Evolutionary conservation across 2,797 vertebrate species (phyloP), one percentile per base, ranked within the genome.

Genomic region (Nasua narica): DNA sequence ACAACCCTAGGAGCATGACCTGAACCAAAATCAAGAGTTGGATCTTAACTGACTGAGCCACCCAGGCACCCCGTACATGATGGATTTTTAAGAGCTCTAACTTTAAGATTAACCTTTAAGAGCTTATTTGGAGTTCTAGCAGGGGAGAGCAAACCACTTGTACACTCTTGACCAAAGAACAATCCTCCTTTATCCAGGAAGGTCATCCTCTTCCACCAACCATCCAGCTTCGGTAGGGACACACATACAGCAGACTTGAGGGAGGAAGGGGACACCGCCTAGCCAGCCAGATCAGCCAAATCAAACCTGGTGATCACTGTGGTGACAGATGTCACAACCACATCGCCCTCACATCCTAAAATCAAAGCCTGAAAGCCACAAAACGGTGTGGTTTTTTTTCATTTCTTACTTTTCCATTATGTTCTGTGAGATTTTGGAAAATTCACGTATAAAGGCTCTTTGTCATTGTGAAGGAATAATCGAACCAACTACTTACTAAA

Each of bases 381-480:
- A 8, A 79, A 13, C 29, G 46, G 87, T 52, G 29, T 12, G 11
- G 72, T 25, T 62, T 72, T 91, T 90, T 74, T 83, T n/a, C 25
- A 94, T 82, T 91, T 93, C 62, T 56, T 18, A 52, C 5, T 60
- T 94, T 97, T 56, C 77, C 77, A 90, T 29, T 87, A 77, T 37
- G 43, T 70, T 82, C 52, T 74, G 6, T 65, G 90, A 85, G 10
- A 70, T 69, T 96, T 50, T 82, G 12, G 19, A 86, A 90, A 97
- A 86, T 62, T 85, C 48, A 96, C 48, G 94, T 69, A 89, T 12
- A 88, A 54, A 93, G 18, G 4, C 35, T 90, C 67, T 87, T 65
- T 85, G 29, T 87, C 87, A 93, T 56, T 96, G 84, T 74, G 27
- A 87, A 96, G 58, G 29, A 81, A 32, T 96, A 85, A 88, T 84